Evolutionary conservation across 1,140 invertebrate species (phyloP).

Genomic region (Aplysia californica): DNA sequence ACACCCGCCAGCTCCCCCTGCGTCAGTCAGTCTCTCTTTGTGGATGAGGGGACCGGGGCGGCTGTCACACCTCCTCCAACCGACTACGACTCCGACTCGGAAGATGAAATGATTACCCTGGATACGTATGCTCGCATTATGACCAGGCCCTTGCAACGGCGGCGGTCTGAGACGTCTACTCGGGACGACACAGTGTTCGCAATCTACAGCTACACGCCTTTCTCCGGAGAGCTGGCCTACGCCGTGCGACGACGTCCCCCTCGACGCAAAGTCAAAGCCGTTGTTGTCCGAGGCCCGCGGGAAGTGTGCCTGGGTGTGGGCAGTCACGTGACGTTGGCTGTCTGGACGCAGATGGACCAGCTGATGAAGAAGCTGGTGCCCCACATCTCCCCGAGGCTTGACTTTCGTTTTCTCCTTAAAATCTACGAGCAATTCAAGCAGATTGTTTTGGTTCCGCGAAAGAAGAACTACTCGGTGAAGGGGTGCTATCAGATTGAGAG

Average conservation of each 20-base stretch:
- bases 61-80: too few relatives aligned
- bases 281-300: not conserved
- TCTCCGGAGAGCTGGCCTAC: conserved; percentile 25
- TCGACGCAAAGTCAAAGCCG: not conserved
- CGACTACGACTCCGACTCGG: conserved; percentile 16
- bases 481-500: conserved; percentile 2
- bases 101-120: conserved; percentile 15
- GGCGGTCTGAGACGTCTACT: too few relatives aligned
- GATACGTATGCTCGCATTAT: conserved; percentile 17
- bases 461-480: not conserved
- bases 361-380: conserved; percentile 15
- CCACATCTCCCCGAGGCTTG: conserved; percentile 21
- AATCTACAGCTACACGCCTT: too few relatives aligned
- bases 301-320: not conserved
- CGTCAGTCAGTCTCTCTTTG: too few relatives aligned
- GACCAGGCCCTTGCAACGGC: not conserved
- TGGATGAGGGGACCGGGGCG: too few relatives aligned
- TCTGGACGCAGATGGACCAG: conserved; percentile 12
- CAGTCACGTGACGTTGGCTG: conserved; percentile 8
- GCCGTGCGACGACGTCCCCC: not conserved
- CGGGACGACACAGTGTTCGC: too few relatives aligned
- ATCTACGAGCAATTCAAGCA: conserved; percentile 19
- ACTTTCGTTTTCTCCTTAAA: conserved; percentile 20
- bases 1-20: not conserved
- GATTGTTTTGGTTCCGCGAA: conserved; percentile 11